phyloP scores from a whole-genome alignment of 1,140 invertebrate genomes.

The Procambarus clarkii region DNA sequence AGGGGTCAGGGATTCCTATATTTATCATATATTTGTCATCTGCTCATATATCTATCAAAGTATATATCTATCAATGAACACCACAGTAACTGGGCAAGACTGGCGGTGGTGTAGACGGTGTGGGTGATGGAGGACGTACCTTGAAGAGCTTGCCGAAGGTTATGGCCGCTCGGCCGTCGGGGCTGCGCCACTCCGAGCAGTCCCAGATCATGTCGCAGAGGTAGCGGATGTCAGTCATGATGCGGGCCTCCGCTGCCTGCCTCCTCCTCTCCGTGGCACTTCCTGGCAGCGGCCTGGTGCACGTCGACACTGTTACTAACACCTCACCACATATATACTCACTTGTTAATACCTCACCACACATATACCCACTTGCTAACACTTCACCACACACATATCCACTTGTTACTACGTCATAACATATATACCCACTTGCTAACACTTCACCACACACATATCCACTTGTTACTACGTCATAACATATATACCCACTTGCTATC shows the following conservation, averaged over 20 bases:
- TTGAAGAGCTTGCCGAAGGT: conserved; percentile 94
- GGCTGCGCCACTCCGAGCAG: conserved; percentile 62
- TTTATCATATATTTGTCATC: too few relatives aligned
- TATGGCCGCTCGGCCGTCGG: conserved; percentile 79
- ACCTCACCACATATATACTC: too few relatives aligned
- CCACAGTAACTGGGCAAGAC: too few relatives aligned
- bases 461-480: too few relatives aligned
- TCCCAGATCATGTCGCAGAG: conserved; percentile 89
- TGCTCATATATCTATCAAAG: too few relatives aligned
- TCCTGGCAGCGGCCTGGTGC: conserved; percentile 87
- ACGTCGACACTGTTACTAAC: neutral
- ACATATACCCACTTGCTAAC: neutral
- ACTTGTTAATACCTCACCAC: too few relatives aligned
- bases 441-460: too few relatives aligned
- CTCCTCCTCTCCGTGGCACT: conserved; percentile 93
- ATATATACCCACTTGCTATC: neutral
- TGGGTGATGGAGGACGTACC: conserved; percentile 74
- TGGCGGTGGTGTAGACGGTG: too few relatives aligned
- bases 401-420: too few relatives aligned
- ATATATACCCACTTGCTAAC: too few relatives aligned
- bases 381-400: neutral
- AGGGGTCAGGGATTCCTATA: too few relatives aligned
- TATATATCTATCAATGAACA: too few relatives aligned
- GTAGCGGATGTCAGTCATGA: conserved; percentile 92
- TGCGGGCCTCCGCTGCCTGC: conserved; percentile 89